These are phyloP conservation scores for Aphelenchoides fujianensis DNA, from an alignment of 1,140 invertebrate genomes.

Conservation along the genomic window DNA sequence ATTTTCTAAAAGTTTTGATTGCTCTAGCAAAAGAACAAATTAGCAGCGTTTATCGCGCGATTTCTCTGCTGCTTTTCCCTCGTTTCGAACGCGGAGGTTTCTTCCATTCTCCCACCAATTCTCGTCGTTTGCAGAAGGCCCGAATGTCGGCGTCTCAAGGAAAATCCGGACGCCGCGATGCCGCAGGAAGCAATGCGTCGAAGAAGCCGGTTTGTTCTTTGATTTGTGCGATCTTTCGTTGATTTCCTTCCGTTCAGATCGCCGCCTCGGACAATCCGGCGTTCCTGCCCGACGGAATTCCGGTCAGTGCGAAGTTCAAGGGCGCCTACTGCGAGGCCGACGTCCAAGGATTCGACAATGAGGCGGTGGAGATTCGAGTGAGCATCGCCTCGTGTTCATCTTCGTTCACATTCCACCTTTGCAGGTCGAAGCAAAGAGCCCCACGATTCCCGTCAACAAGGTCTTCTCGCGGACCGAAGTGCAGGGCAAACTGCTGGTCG, in stretches of 20 bases:
- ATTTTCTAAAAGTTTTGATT: too few relatives aligned
- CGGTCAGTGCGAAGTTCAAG: slow-evolving; percentile 99
- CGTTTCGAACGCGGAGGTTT: too few relatives aligned
- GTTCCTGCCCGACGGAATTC: slow-evolving; percentile 88
- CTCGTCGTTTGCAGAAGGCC: too few relatives aligned
- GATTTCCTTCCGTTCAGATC: slow-evolving; percentile 5
- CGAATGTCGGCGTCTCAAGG: too few relatives aligned
- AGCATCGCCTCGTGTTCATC: slow-evolving; percentile 57
- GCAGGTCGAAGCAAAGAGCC: slow-evolving; percentile 72
- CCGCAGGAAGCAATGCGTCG: too few relatives aligned
- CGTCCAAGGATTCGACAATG: slow-evolving; percentile 82
- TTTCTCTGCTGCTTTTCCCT: too few relatives aligned
- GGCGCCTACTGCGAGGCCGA: slow-evolving; percentile 99
- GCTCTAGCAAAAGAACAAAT: too few relatives aligned
- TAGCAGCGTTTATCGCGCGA: too few relatives aligned
- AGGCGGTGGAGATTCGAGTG: slow-evolving; percentile 89
- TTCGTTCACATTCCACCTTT: slow-evolving; percentile 35
- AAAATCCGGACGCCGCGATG: too few relatives aligned
- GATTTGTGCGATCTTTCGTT: too few relatives aligned
- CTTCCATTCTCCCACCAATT: too few relatives aligned
- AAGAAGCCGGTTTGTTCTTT: too few relatives aligned
- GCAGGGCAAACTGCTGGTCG: slow-evolving; percentile 28
- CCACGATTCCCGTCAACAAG: slow-evolving; percentile 31
- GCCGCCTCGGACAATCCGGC: slow-evolving; percentile 76
- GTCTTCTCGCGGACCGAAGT: slow-evolving; percentile 65